Evolutionary conservation across 64 coral and sea anemone species (phyloP), one percentile per base, ranked within the genome.

Genomic region (Montipora sp.): DNA sequence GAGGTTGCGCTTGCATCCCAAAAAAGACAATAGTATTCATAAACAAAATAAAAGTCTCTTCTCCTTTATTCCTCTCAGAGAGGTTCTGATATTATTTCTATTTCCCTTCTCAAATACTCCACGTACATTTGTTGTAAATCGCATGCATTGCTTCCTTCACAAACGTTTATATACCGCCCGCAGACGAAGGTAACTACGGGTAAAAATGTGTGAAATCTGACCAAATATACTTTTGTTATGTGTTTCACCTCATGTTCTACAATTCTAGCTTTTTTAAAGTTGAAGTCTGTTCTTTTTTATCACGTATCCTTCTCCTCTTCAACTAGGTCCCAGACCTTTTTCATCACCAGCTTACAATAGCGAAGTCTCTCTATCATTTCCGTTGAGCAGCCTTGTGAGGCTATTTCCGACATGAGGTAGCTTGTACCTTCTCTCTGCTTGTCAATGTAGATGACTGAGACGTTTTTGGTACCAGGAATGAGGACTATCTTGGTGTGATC

Each of bases 401-500:
- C 87, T 14, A 97, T 80, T 53, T 99, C 89, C 7, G 94, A 93
- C 48, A 99, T 86, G 22, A 96, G n/a, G 47, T 89, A 93, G 44
- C 61, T 91, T 59, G 91, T 93, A 11, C 94, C 90, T 45, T 99
- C 98, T 44, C 98, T 83, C 7, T 94, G 89, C 48, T 96, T 95
- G 83, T 99, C 93, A 55, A 99, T 96, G 66, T 94, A 99, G 48
- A 95, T 96, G 6, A 99, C 89, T 49, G 96, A n/a, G 13, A 89
- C 94, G 48, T 99, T 89, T 3, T 87, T 79, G n/a, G 36, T 44
- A 15, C 94, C 89, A 19, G 98, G 98, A 63, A 94, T 94, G 3
- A 99, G 92, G 14, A 96, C 94, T 45, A 99, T 92, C 78, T 99
- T 99, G 2, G 98, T 99, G 89, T 99, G 98, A 36, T 99, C 98